phyloP scores from a whole-genome alignment of 2,113 vertebrate species.

The Peromyscus californicus region DNA sequence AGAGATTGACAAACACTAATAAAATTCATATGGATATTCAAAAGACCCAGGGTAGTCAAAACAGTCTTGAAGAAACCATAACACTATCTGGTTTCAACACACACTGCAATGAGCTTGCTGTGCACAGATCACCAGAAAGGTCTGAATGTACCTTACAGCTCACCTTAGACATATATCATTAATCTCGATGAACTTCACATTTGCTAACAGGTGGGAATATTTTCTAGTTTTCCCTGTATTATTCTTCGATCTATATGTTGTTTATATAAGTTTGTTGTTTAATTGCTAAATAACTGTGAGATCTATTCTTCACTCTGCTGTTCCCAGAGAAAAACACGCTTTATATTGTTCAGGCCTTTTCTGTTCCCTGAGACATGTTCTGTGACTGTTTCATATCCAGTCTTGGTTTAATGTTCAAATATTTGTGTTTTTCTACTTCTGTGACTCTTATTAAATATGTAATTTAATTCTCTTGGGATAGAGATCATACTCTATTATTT shows the following conservation, averaged over 20 bases:
- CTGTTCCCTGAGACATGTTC: background rate
- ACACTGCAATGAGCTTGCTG: background rate
- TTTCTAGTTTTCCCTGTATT: background rate
- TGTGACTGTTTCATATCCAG: background rate
- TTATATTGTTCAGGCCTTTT: background rate
- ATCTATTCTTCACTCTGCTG: background rate
- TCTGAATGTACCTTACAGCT: background rate
- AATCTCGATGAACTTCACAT: background rate
- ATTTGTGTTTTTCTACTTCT: background rate
- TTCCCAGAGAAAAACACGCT: background rate
- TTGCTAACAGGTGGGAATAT: background rate
- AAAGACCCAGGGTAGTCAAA: background rate
- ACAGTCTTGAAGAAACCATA: background rate
- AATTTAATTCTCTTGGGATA: conserved; percentile 14
- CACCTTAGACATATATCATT: background rate
- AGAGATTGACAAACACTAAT: background rate
- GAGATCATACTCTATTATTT: background rate
- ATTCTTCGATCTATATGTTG: background rate
- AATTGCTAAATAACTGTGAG: background rate
- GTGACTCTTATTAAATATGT: background rate
- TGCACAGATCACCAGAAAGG: background rate
- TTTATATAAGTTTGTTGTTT: background rate
- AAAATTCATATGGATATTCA: background rate
- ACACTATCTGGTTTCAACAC: background rate
- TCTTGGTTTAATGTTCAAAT: background rate